These are phyloP conservation scores for Ophiothrix spiculata DNA, from an alignment of 35 echinoderm and acorn worm genomes.

Conservation along the genomic window DNA sequence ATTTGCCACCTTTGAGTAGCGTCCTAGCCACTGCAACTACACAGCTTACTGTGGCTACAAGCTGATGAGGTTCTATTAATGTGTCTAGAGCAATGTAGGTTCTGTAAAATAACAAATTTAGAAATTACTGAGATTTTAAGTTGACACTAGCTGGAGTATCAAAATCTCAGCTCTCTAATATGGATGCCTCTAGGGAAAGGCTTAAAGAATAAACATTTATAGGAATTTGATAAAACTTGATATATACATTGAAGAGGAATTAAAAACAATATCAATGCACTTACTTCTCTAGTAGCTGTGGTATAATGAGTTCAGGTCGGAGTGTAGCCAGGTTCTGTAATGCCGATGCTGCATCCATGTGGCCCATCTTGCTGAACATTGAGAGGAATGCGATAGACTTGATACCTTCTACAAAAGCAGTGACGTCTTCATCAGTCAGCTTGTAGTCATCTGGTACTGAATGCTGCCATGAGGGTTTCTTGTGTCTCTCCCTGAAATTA, in stretches of 20 bases:
- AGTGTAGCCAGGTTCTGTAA: constrained; percentile 73
- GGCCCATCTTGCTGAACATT: constrained; percentile 95
- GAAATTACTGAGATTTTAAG: too few relatives aligned
- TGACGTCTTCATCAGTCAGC: constrained; percentile 81
- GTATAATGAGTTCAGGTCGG: constrained; percentile 87
- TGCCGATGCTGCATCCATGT: constrained; percentile 81
- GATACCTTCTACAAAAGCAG: constrained; percentile 68
- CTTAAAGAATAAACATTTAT: too few relatives aligned
- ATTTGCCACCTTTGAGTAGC: constrained; percentile 75
- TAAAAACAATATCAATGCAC: too few relatives aligned
- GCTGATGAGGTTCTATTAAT: constrained; percentile 92
- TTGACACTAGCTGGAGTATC: too few relatives aligned
- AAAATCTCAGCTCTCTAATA: too few relatives aligned
- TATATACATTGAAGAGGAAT: too few relatives aligned
- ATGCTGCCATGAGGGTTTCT: constrained; percentile 69
- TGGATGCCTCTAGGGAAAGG: too few relatives aligned
- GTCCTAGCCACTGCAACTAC: constrained; percentile 64
- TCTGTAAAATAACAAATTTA: constrained; percentile 31
- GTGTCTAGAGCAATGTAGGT: constrained; percentile 86
- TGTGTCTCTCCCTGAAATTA: constrained; percentile 68
- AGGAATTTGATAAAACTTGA: too few relatives aligned
- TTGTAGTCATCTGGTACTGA: constrained; percentile 63
- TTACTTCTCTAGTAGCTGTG: constrained; percentile 91
- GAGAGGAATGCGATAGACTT: constrained; percentile 80
- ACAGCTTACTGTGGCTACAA: constrained; percentile 95